phyloP scores from a whole-genome alignment of 92 coral and sea anemone species.

The Porites evermanni region DNA sequence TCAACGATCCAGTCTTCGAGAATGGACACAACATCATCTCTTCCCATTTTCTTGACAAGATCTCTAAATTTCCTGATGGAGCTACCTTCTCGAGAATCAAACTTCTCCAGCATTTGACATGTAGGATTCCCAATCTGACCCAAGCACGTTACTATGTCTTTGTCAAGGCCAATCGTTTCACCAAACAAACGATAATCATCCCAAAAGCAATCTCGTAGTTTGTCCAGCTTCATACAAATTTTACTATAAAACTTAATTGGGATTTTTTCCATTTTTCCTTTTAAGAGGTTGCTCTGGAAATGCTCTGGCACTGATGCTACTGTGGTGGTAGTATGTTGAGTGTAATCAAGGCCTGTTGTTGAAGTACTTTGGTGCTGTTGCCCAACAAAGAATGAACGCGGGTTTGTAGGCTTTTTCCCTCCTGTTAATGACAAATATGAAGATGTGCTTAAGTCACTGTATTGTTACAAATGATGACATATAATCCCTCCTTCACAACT shows the following conservation, averaged over 20 bases:
- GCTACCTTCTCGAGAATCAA: slow-evolving; percentile 9
- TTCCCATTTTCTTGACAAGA: slow-evolving; percentile 34
- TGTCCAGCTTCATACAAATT: slow-evolving; percentile 16
- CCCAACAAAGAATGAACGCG: background rate
- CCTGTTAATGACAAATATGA: background rate
- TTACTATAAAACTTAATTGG: background rate
- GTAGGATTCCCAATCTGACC: slow-evolving; percentile 17
- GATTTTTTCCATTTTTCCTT: background rate
- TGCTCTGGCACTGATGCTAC: background rate
- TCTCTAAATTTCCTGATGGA: background rate
- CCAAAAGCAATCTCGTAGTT: background rate
- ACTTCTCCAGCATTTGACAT: slow-evolving; percentile 4
- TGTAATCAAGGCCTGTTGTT: slow-evolving; percentile 17
- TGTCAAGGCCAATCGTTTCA: slow-evolving; percentile 38
- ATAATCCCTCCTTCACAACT: too few species aligned
- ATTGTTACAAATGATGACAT: too few species aligned
- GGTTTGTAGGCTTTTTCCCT: background rate
- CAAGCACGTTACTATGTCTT: background rate
- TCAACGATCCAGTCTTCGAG: slow-evolving; percentile 25
- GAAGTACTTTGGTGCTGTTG: slow-evolving; percentile 3
- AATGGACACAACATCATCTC: slow-evolving; percentile 31
- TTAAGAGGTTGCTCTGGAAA: background rate
- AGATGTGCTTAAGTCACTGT: too few species aligned
- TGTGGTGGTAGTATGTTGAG: background rate
- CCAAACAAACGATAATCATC: slow-evolving; percentile 42